Evolutionary conservation across 2,113 vertebrate genomes (phyloP), one percentile per base, ranked within the genome.

Genomic region (Cottus gobio): DNA sequence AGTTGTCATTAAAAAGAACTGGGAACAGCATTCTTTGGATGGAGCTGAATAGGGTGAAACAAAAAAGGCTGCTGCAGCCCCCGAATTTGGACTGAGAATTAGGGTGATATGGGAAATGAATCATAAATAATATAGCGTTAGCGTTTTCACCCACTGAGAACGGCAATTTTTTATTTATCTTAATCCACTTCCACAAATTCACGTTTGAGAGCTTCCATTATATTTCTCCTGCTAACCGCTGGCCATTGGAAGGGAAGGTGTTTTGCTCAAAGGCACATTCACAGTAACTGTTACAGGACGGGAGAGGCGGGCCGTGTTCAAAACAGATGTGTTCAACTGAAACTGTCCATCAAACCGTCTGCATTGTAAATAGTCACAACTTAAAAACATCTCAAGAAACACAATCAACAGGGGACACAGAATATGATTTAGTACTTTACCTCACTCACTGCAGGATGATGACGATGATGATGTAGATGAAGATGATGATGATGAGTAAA

Each of bases 371-470:
- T 37, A 36, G 42, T 24, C 7, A 9, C 3, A 46, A 31, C 16
- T 74, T 62, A 39, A 62, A 60, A 77, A 78, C n/a, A 50, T 52
- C 30, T 75, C 28, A 74, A 48, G 16, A 48, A 48, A 48, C 44
- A 4, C 12, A 42, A 42, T 13, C 39, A 42, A 3, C 39, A 15
- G 52, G 16, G 69, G 4, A 20, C 11, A 63, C 3, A 39, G 22
- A 60, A 26, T 34, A 37, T 31, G 28, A 12, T 48, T 69, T 11
- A 7, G 75, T 28, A 81, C 70, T 74, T 92, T 93, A 92, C 91
- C 91, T 93, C 36, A 52, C 18, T 80, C 37, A 76, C 70, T 24
- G 75, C 69, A 58, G 77, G 74, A 58, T 44, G 84, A 72, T 12
- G 56, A 74, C 30, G 57, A 66, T 22, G 65, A 70, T 44, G 84